Percentiles rank a stretch among this genome's conserved stretches.
These are phyloP conservation scores for Procambarus clarkii DNA, from an alignment of 1,140 invertebrate genomes.

Conservation along the genomic window DNA sequence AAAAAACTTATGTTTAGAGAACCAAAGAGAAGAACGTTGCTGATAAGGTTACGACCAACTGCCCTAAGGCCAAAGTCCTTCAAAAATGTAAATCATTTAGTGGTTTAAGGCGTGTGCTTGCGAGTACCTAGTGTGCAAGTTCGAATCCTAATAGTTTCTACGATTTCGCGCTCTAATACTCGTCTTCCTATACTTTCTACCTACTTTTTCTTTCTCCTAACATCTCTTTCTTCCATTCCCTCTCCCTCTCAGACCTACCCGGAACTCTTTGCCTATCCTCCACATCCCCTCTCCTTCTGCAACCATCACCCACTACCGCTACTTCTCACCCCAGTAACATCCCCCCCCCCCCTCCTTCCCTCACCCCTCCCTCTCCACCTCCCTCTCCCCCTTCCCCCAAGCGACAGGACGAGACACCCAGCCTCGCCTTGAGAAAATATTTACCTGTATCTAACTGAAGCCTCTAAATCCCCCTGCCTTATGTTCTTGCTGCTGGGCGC, in stretches of 20 bases:
- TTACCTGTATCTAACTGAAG: constrained; percentile 29
- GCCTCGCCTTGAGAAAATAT: constrained; percentile 45
- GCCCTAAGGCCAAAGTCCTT: no score
- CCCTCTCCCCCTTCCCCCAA: neutral
- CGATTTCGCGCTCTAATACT: neutral
- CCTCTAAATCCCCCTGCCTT: constrained; percentile 46
- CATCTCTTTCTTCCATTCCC: neutral
- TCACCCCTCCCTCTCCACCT: neutral
- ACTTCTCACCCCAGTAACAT: neutral
- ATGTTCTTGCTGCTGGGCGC: constrained; percentile 20
- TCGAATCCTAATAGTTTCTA: no score
- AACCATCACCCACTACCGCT: neutral
- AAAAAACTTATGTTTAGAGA: no score
- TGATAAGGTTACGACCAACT: no score
- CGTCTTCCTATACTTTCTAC: neutral
- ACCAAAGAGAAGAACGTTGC: no score
- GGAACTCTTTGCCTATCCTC: no score
- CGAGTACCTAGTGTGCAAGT: no score
- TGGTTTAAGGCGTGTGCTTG: no score
- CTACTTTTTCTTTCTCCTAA: neutral
- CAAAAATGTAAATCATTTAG: no score
- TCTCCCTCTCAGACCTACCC: no score
- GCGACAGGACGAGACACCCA: neutral
- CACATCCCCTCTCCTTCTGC: neutral
- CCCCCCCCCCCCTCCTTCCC: neutral